These are phyloP conservation scores for Microvelia longipes DNA, from an alignment of 1,140 invertebrate genomes.

Conservation along the genomic window DNA sequence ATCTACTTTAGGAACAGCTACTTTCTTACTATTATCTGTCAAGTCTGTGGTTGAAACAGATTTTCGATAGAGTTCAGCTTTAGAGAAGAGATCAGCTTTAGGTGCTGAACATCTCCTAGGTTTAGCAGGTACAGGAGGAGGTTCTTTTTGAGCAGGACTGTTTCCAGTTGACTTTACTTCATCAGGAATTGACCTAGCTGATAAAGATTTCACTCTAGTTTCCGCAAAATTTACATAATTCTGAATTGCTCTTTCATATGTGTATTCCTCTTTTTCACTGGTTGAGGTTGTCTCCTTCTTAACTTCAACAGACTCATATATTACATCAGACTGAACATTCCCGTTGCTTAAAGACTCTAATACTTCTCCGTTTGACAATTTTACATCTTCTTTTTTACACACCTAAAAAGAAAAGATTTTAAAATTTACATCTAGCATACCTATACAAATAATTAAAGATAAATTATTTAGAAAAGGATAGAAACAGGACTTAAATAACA, in stretches of 20 bases:
- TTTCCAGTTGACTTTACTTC: slow-evolving; percentile 33
- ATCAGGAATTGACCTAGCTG: slow-evolving; percentile 26
- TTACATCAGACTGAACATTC: slow-evolving; percentile 3
- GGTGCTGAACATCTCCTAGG: slow-evolving; percentile 15
- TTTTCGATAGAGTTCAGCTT: slow-evolving; percentile 26
- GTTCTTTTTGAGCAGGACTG: slow-evolving; percentile 27
- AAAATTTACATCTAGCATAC: too few relatives aligned
- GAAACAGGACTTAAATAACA: too few relatives aligned
- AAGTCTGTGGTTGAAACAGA: slow-evolving; percentile 7
- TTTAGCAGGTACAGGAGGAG: slow-evolving; percentile 16
- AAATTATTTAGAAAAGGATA: too few relatives aligned
- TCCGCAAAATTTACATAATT: slow-evolving; percentile 56
- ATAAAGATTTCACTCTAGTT: slow-evolving; percentile 26
- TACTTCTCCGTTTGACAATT: neutral
- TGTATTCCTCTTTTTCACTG: slow-evolving; percentile 56
- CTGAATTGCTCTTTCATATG: slow-evolving; percentile 70
- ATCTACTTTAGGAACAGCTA: slow-evolving; percentile 57
- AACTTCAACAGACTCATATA: slow-evolving; percentile 14
- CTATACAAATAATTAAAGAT: too few relatives aligned
- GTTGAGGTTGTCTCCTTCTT: slow-evolving; percentile 40
- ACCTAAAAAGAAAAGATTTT: too few relatives aligned
- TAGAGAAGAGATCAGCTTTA: slow-evolving; percentile 35
- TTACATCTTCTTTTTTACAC: neutral
- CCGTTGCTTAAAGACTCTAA: neutral
- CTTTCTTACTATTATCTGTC: slow-evolving; percentile 30